These are phyloP conservation scores for Cheilosia pagana DNA, from an alignment of 2,888 invertebrate species.

Conservation along the genomic window DNA sequence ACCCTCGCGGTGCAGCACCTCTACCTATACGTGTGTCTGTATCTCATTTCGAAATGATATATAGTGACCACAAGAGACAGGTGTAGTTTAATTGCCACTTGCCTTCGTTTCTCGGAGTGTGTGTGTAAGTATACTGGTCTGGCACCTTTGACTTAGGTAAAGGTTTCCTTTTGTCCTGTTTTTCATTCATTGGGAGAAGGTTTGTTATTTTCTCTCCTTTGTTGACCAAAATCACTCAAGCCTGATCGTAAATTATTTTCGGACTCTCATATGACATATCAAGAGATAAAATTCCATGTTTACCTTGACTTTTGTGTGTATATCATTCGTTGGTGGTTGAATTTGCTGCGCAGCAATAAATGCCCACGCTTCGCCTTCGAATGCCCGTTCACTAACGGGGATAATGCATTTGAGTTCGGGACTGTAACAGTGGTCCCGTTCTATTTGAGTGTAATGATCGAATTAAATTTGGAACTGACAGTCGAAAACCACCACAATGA, in stretches of 20 bases:
- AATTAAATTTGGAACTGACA: constrained; percentile 68
- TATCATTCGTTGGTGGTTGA: constrained; percentile 14
- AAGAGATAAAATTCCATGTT: constrained; percentile 64
- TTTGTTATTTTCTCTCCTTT: constrained; percentile 10
- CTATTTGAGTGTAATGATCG: constrained; percentile 48
- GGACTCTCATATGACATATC: constrained; percentile 63
- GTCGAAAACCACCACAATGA: constrained; percentile 46
- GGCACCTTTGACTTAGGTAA: constrained; percentile 26
- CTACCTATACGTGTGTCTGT: background rate
- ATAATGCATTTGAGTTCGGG: constrained; percentile 35
- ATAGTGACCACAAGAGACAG: constrained; percentile 65
- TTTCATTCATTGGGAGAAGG: constrained; percentile 54
- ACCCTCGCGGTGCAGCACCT: constrained; percentile 29
- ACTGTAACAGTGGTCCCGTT: constrained; percentile 14
- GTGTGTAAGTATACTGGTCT: constrained; percentile 48
- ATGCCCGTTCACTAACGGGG: constrained; percentile 32
- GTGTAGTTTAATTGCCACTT: constrained; percentile 73
- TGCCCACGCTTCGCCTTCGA: constrained; percentile 71
- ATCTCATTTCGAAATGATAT: constrained; percentile 64
- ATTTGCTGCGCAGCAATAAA: constrained; percentile 33
- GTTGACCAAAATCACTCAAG: constrained; percentile 67
- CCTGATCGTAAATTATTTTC: constrained; percentile 68
- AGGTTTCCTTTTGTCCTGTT: constrained; percentile 34
- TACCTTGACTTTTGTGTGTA: constrained; percentile 43
- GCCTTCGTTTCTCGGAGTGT: constrained; percentile 33